These are phyloP conservation scores for Brachionus paranguensis DNA, from an alignment of 1,140 invertebrate genomes.

Conservation along the genomic window DNA sequence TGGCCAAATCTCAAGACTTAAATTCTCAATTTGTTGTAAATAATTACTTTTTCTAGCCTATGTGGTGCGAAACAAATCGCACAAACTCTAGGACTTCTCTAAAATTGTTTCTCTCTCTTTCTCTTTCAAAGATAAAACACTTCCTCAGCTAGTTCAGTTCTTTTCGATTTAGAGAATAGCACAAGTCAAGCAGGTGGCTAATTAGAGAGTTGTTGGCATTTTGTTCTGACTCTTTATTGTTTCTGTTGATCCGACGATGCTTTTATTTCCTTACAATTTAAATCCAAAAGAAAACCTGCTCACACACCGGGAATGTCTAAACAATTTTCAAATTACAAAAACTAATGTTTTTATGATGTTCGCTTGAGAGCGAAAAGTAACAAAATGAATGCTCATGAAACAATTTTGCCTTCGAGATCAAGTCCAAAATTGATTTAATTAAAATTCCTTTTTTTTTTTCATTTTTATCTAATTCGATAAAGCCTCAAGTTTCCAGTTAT, in stretches of 20 bases:
- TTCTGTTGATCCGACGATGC: background rate
- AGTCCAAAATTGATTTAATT: background rate
- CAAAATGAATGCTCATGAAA: background rate
- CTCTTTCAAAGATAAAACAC: background rate
- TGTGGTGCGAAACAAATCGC: background rate
- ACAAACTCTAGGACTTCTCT: too few species aligned
- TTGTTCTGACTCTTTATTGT: background rate
- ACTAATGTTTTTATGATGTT: background rate
- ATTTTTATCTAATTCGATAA: background rate
- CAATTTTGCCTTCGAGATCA: background rate
- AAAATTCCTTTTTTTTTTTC: background rate
- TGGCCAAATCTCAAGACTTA: background rate
- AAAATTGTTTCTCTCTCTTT: too few species aligned
- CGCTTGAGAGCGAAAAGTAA: background rate
- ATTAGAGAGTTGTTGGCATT: background rate
- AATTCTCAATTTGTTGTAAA: background rate
- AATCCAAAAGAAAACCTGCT: background rate
- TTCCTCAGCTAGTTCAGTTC: background rate
- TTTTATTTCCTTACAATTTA: background rate
- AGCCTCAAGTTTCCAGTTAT: background rate
- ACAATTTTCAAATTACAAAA: background rate
- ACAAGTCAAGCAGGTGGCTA: conserved; percentile 16
- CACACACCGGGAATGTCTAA: background rate
- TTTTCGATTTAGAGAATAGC: background rate
- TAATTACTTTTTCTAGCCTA: background rate